These are phyloP conservation scores for Euura lappo DNA, from an alignment of 1,140 invertebrate genomes.

Conservation along the genomic window DNA sequence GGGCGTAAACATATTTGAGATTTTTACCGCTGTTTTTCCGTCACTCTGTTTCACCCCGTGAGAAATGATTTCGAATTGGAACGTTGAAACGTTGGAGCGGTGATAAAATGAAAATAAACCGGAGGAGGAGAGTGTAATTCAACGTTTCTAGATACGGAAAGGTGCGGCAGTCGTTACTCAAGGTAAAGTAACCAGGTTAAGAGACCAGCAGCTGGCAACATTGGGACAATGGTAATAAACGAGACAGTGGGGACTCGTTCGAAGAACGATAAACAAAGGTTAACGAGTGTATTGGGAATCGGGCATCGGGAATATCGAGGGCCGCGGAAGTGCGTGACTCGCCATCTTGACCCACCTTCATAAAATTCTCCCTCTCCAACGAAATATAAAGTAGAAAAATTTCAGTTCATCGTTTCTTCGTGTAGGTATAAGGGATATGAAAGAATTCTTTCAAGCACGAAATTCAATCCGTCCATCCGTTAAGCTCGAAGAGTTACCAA, in stretches of 20 bases:
- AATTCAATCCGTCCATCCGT: too few species aligned
- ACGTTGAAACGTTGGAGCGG: too few species aligned
- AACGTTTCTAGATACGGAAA: neutral
- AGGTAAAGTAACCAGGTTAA: neutral
- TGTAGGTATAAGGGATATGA: too few species aligned
- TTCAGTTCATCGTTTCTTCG: too few species aligned
- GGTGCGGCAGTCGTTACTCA: neutral
- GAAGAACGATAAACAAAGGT: slow-evolving; percentile 10
- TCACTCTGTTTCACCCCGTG: neutral
- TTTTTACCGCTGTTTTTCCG: neutral
- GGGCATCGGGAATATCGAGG: neutral
- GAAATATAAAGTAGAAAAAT: too few species aligned
- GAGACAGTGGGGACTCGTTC: slow-evolving; percentile 9
- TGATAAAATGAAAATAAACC: too few species aligned
- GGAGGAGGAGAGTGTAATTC: neutral
- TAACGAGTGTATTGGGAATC: slow-evolving; percentile 14
- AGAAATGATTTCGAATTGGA: too few species aligned
- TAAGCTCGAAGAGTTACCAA: too few species aligned
- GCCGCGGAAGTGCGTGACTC: neutral
- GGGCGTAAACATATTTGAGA: neutral
- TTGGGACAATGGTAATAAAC: slow-evolving; percentile 15
- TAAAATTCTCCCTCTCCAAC: neutral
- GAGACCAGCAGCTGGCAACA: slow-evolving; percentile 6
- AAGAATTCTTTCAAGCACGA: too few species aligned
- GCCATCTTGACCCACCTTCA: neutral